Conservation (phyloP, 2,888 invertebrate species). For the Dinocampus coccinellae region DNA sequence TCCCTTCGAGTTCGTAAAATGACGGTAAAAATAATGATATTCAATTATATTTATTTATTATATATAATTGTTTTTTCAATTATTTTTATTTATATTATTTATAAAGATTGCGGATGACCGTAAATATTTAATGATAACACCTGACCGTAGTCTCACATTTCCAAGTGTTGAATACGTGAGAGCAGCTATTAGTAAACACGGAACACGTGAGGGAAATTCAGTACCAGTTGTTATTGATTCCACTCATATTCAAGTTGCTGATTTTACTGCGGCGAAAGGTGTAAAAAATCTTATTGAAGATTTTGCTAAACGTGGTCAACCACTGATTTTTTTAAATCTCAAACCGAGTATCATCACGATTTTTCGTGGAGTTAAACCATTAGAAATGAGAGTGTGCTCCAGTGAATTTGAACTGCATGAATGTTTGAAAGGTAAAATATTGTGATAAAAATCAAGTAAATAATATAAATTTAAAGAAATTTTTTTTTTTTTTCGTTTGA, state of each 20-base stretch:
- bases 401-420: constrained; percentile 72
- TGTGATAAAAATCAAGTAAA: not conserved
- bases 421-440: constrained; percentile 69
- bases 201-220: constrained; percentile 72
- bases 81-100: not conserved
- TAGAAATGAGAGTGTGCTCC: constrained; percentile 72
- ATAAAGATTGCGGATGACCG: constrained; percentile 71
- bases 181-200: constrained; percentile 81
- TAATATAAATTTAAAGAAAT: not conserved
- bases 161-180: constrained; percentile 78
- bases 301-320: constrained; percentile 73
- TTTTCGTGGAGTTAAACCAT: constrained; percentile 74
- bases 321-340: constrained; percentile 73
- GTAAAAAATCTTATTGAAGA: constrained; percentile 74
- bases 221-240: constrained; percentile 76
- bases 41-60: not conserved
- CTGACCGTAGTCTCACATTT: constrained; percentile 76
- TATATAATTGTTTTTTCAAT: constrained; percentile 12
- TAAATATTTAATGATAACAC: constrained; percentile 74
- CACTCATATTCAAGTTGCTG: constrained; percentile 76
- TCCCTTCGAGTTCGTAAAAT: constrained; percentile 74
- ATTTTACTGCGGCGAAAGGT: constrained; percentile 79
- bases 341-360: constrained; percentile 74
- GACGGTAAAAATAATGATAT: constrained; percentile 67
- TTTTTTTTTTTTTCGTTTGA: not conserved